phyloP scores from a whole-genome alignment of 30 jellyfish, hydroid and myxozoan genomes.

The Aurelia aurita region DNA sequence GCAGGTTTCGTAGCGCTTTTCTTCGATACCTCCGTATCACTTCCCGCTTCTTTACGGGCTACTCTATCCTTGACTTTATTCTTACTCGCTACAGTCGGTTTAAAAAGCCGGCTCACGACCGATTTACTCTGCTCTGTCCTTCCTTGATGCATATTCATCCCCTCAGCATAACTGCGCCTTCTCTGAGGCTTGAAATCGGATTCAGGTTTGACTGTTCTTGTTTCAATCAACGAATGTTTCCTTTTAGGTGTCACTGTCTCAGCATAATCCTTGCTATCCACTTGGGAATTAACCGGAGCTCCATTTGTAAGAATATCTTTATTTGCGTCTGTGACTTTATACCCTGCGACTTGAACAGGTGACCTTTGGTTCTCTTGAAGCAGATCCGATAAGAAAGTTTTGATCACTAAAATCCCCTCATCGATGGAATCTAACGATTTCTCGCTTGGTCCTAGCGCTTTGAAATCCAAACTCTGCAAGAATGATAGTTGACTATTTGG shows the following conservation, averaged over 20 bases:
- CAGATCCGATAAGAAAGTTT: slow-evolving; percentile 56
- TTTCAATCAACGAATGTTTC: slow-evolving; percentile 41
- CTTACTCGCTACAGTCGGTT: slow-evolving; percentile 83
- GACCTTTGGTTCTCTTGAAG: slow-evolving; percentile 1
- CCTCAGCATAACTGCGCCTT: slow-evolving; percentile 69
- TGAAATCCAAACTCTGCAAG: slow-evolving; percentile 28
- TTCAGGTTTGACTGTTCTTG: not conserved
- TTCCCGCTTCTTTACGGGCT: slow-evolving; percentile 57
- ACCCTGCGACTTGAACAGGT: not conserved
- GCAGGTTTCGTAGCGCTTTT: not conserved
- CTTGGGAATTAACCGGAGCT: not conserved
- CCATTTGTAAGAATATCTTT: too few relatives aligned
- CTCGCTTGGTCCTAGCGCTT: slow-evolving; percentile 11
- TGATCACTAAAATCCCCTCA: slow-evolving; percentile 73
- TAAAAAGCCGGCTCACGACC: slow-evolving; percentile 70
- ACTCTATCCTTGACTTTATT: slow-evolving; percentile 63
- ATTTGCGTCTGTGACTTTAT: not conserved
- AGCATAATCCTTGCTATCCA: not conserved
- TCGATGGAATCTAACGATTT: slow-evolving; percentile 61
- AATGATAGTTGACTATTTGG: not conserved
- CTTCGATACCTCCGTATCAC: slow-evolving; percentile 62
- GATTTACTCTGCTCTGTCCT: slow-evolving; percentile 4
- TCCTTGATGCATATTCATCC: slow-evolving; percentile 26
- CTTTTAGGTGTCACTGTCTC: slow-evolving; percentile 21
- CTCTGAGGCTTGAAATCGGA: slow-evolving; percentile 50